phyloP scores from a whole-genome alignment of 2,888 invertebrate genomes.

The Apodemia arnacis region DNA sequence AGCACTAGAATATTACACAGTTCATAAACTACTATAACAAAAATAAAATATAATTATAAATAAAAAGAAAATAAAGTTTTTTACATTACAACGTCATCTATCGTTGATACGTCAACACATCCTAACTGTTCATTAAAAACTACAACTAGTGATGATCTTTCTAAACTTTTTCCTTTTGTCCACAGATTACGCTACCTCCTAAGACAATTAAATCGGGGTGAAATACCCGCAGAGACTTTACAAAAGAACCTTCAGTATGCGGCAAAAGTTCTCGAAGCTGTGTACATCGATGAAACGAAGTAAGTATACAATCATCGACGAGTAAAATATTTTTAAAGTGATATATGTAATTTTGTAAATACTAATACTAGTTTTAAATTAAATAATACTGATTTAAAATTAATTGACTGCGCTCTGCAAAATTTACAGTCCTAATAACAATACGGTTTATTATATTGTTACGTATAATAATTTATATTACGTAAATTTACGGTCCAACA shows the following conservation, averaged over 20 bases:
- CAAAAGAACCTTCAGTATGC: slow-evolving; percentile 99
- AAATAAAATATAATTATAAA: background rate
- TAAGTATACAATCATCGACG: slow-evolving; percentile 92
- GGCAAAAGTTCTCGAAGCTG: slow-evolving; percentile 99
- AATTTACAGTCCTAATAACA: too few species aligned
- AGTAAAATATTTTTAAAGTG: slow-evolving; percentile 28
- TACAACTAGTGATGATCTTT: background rate
- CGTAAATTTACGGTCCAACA: too few species aligned
- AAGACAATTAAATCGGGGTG: slow-evolving; percentile 99
- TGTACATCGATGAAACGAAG: slow-evolving; percentile 99
- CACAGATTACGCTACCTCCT: slow-evolving; percentile 99
- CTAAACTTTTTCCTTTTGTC: slow-evolving; percentile 88
- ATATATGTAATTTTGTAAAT: background rate
- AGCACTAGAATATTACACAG: too few species aligned
- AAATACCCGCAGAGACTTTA: slow-evolving; percentile 99
- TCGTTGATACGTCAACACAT: too few species aligned
- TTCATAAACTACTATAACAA: too few species aligned
- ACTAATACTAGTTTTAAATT: background rate
- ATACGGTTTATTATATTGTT: too few species aligned
- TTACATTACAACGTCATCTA: too few species aligned
- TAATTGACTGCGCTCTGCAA: background rate
- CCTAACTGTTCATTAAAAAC: background rate
- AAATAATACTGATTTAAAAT: background rate
- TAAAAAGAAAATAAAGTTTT: too few species aligned
- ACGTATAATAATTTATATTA: too few species aligned